A percentile compares a stretch with the other conserved stretches of the same genome.
Evolutionary conservation across 2,888 invertebrate species (phyloP).

Genomic region (Choreutis nemorana): DNA sequence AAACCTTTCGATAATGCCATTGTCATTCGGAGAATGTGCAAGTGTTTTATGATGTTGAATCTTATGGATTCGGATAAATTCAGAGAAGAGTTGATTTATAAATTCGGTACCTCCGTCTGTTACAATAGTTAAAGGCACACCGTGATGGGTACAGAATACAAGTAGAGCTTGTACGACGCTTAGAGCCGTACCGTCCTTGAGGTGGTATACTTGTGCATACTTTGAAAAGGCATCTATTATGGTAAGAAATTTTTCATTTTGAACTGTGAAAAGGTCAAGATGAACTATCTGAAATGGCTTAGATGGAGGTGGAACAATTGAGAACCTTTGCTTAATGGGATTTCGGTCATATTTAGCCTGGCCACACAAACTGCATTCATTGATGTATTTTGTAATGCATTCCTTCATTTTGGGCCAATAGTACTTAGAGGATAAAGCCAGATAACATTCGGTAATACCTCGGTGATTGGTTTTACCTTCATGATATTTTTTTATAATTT

Average conservation of each 20-base stretch:
- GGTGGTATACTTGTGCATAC: conserved; percentile 7
- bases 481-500: conserved; percentile 15
- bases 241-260: conserved; percentile 7
- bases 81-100: no score
- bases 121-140: no score
- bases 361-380: conserved; percentile 10
- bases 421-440: conserved; percentile 12
- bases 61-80: no score
- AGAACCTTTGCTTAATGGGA: conserved; percentile 10
- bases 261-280: conserved; percentile 4
- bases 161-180: neutral
- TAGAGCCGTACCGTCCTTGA: neutral
- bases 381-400: no score
- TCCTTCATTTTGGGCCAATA: conserved; percentile 18
- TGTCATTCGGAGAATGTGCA: no score
- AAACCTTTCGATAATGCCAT: no score
- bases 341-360: conserved; percentile 13
- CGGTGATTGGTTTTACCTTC: conserved; percentile 13
- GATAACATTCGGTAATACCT: conserved; percentile 9
- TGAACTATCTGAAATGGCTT: conserved; percentile 6
- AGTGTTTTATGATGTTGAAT: no score
- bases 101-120: no score
- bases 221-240: conserved; percentile 8
- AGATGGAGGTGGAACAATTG: conserved; percentile 3
- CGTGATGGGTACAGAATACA: neutral